Conservation (phyloP, 2,113 vertebrate species). For the Psittacula cyanocephala region DNA sequence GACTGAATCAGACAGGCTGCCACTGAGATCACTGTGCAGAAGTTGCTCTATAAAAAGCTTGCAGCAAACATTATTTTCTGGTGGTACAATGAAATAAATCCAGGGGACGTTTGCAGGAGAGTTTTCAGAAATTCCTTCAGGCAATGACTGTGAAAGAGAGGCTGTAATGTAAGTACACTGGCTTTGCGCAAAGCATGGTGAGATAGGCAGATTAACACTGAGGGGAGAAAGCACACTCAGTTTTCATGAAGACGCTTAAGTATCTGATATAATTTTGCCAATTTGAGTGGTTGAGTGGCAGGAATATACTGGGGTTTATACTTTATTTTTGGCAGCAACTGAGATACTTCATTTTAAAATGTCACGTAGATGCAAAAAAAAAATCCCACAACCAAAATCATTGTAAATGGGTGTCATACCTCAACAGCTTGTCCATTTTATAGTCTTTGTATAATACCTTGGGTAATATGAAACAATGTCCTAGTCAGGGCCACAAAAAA, state of each 20-base stretch:
- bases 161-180: neutral
- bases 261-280: neutral
- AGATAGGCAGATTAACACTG: neutral
- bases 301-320: neutral
- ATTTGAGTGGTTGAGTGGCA: neutral
- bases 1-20: conserved; percentile 12
- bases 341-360: neutral
- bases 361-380: neutral
- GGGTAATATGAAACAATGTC: neutral
- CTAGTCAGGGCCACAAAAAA: neutral
- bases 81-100: conserved; percentile 31
- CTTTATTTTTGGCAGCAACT: neutral
- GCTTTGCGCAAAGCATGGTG: neutral
- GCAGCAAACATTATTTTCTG: conserved; percentile 37
- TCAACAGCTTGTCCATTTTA: neutral
- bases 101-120: conserved; percentile 22
- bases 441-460: neutral
- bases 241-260: neutral
- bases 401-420: neutral
- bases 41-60: conserved; percentile 16
- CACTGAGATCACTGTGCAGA: neutral
- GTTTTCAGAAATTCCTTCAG: conserved; percentile 46
- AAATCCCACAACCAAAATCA: neutral
- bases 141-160: conserved; percentile 2
- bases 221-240: neutral